Conservation (phyloP, 92 coral and sea anemone species). For the Diadumene lineata region DNA sequence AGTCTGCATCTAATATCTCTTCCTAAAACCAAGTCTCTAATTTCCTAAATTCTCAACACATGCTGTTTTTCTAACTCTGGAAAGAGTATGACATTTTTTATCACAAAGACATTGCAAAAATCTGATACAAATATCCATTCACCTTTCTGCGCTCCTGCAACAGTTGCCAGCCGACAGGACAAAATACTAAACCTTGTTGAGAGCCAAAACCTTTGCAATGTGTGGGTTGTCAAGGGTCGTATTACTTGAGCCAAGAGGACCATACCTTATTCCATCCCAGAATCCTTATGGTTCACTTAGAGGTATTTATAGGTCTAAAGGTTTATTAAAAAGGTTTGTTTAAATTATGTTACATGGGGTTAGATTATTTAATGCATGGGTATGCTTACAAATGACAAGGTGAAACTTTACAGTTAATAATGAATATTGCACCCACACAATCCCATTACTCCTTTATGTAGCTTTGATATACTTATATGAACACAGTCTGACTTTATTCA, state of each 20-base stretch:
- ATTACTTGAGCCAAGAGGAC: slow-evolving; percentile 27
- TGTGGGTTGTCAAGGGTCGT: slow-evolving; percentile 21
- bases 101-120: neutral
- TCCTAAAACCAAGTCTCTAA: too few relatives aligned
- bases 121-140: slow-evolving; percentile 13
- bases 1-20: too few relatives aligned
- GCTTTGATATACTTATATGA: too few relatives aligned
- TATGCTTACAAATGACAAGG: too few relatives aligned
- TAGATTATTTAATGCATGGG: neutral
- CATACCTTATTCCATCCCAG: slow-evolving; percentile 42
- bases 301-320: neutral
- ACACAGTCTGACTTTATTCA: too few relatives aligned
- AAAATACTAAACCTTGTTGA: slow-evolving; percentile 16
- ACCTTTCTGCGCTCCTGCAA: slow-evolving; percentile 36
- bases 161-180: slow-evolving; percentile 24
- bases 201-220: slow-evolving; percentile 25
- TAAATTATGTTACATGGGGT: neutral
- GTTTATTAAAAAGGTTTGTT: slow-evolving; percentile 2
- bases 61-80: too few relatives aligned
- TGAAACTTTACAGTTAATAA: too few relatives aligned
- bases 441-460: too few relatives aligned
- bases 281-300: slow-evolving; percentile 20
- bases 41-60: too few relatives aligned
- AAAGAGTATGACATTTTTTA: neutral
- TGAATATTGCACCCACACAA: too few relatives aligned